These are phyloP conservation scores for Echiichthys vipera DNA, from an alignment of 2,797 vertebrate species.

Conservation along the genomic window DNA sequence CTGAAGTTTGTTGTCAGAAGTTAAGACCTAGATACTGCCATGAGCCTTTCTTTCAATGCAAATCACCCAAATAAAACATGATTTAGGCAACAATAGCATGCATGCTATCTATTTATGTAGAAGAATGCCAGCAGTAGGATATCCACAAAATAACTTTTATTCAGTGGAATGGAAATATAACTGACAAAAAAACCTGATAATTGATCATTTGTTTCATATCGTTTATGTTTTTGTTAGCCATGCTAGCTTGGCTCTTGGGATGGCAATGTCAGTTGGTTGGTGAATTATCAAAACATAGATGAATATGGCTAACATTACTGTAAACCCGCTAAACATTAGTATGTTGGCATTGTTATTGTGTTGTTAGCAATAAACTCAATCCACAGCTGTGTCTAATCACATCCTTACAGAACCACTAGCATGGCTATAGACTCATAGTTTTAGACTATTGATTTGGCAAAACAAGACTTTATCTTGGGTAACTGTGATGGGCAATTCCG, in stretches of 20 bases:
- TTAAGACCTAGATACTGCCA: not conserved
- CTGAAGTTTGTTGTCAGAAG: not conserved
- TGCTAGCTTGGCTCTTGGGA: not conserved
- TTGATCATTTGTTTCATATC: not conserved
- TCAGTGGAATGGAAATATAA: not conserved
- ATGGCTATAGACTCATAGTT: not conserved
- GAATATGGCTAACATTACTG: not conserved
- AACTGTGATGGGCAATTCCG: not conserved
- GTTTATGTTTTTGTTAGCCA: not conserved
- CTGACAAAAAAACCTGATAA: not conserved
- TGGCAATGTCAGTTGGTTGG: not conserved
- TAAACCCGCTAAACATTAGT: not conserved
- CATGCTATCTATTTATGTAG: not conserved
- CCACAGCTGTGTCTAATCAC: too few species aligned
- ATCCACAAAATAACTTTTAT: too few species aligned
- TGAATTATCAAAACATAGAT: not conserved
- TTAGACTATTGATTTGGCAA: not conserved
- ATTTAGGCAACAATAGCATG: not conserved
- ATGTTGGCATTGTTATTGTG: not conserved
- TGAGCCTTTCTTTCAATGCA: conserved; percentile 2
- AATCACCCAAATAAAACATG: not conserved
- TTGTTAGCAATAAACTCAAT: not conserved
- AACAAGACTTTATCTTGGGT: not conserved
- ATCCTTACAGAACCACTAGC: too few species aligned
- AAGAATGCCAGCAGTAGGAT: not conserved